phyloP scores from a whole-genome alignment of 2,888 invertebrate species.

The Alloscopus bannaensis region DNA sequence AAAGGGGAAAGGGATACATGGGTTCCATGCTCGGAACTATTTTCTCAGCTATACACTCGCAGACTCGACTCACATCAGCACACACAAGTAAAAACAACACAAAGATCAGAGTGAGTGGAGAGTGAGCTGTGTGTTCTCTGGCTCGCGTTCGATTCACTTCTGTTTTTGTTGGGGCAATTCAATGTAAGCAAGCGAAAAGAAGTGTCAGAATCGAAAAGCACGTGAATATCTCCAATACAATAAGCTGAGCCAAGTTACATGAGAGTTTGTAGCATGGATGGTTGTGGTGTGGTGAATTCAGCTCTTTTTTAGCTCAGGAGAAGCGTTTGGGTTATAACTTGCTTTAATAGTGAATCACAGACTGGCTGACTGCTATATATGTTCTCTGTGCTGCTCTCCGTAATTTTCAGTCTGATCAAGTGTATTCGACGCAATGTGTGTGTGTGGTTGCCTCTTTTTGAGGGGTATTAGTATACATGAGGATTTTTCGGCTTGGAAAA shows the following conservation, averaged over 20 bases:
- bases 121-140: slow-evolving; percentile 33
- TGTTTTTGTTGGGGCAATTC: slow-evolving; percentile 54
- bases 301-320: slow-evolving; percentile 38
- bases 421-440: slow-evolving; percentile 5
- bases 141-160: slow-evolving; percentile 31
- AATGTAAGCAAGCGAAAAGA: slow-evolving; percentile 28
- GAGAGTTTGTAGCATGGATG: not conserved
- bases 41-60: slow-evolving; percentile 16
- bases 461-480: too few relatives aligned
- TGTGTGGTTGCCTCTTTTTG: too few relatives aligned
- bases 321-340: too few relatives aligned
- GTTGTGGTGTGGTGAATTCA: slow-evolving; percentile 9
- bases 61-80: slow-evolving; percentile 13
- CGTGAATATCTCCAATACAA: slow-evolving; percentile 52
- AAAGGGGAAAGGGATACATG: slow-evolving; percentile 53
- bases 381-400: slow-evolving; percentile 18
- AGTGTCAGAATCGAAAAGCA: slow-evolving; percentile 31
- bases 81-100: slow-evolving; percentile 34
- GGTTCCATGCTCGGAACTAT: slow-evolving; percentile 26
- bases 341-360: slow-evolving; percentile 53
- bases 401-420: slow-evolving; percentile 10
- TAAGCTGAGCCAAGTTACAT: too few relatives aligned
- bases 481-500: too few relatives aligned
- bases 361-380: slow-evolving; percentile 39
- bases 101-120: slow-evolving; percentile 7